phyloP scores from a whole-genome alignment of 2,797 vertebrate genomes.

The Acipenser transmontanus region DNA sequence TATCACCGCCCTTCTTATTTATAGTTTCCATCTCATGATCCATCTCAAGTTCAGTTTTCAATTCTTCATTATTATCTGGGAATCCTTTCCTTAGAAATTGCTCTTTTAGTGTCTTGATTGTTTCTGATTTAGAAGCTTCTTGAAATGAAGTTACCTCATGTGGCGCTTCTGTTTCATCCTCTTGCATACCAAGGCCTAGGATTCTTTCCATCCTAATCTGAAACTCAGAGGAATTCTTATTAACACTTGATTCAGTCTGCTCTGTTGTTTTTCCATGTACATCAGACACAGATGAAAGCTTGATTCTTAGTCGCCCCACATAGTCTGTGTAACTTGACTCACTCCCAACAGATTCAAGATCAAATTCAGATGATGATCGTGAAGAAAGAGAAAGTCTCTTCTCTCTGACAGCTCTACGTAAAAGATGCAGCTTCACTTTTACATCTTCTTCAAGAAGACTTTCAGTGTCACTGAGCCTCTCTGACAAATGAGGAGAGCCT shows the following conservation, averaged over 20 bases:
- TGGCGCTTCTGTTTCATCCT: conserved; percentile 25
- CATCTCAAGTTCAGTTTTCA: conserved; percentile 17
- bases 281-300: conserved; percentile 47
- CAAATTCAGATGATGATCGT: conserved; percentile 70
- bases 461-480: conserved; percentile 68
- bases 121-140: conserved; percentile 55
- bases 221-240: conserved; percentile 33
- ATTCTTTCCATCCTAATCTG: conserved; percentile 41
- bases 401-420: conserved; percentile 75
- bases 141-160: conserved; percentile 52
- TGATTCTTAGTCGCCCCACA: conserved; percentile 52
- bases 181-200: conserved; percentile 28
- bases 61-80: conserved; percentile 16
- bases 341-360: conserved; percentile 59
- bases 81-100: conserved; percentile 35
- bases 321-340: conserved; percentile 58
- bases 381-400: conserved; percentile 72
- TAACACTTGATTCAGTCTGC: conserved; percentile 31
- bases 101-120: conserved; percentile 57
- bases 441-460: conserved; percentile 83
- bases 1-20: conserved; percentile 21
- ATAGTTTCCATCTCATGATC: conserved; percentile 24
- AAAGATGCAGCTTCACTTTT: conserved; percentile 75
- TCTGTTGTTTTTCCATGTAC: conserved; percentile 41
- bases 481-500: conserved; percentile 62